phyloP scores from a whole-genome alignment of 2,888 invertebrate genomes.

The Stenodera caucasica region DNA sequence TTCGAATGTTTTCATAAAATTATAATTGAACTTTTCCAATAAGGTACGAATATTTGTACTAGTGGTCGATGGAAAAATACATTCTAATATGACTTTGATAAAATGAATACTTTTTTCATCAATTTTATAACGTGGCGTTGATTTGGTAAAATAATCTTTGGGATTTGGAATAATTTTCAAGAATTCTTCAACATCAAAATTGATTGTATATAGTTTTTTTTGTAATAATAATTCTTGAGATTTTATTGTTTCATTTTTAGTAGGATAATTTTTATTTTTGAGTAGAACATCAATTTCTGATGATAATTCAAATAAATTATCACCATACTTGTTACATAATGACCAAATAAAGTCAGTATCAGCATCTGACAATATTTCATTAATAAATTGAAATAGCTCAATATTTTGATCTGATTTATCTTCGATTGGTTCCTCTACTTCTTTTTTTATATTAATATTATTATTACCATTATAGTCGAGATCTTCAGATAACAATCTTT shows the following conservation, averaged over 20 bases:
- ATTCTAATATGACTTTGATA: constrained; percentile 31
- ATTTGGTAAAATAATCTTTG: constrained; percentile 36
- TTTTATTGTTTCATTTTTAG: constrained; percentile 40
- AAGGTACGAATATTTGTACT: constrained; percentile 17
- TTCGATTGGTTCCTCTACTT: not conserved
- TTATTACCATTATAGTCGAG: too few species aligned
- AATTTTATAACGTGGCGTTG: not conserved
- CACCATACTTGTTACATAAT: constrained; percentile 34
- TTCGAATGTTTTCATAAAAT: constrained; percentile 6
- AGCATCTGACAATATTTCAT: constrained; percentile 44
- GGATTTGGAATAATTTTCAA: constrained; percentile 57
- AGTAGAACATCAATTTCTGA: constrained; percentile 37
- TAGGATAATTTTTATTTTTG: constrained; percentile 42
- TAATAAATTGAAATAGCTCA: constrained; percentile 40
- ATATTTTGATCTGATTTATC: not conserved
- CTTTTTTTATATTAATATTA: too few species aligned
- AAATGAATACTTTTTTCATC: constrained; percentile 10
- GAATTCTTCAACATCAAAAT: constrained; percentile 55
- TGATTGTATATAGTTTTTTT: constrained; percentile 53
- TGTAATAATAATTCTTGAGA: constrained; percentile 48
- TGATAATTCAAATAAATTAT: constrained; percentile 35
- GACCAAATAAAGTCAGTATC: constrained; percentile 43
- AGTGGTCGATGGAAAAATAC: constrained; percentile 32
- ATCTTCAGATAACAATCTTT: too few species aligned
- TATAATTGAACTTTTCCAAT: constrained; percentile 2